Evolutionary conservation across 1,140 invertebrate species (phyloP).

Genomic region (Pachypeltis micranthus): DNA sequence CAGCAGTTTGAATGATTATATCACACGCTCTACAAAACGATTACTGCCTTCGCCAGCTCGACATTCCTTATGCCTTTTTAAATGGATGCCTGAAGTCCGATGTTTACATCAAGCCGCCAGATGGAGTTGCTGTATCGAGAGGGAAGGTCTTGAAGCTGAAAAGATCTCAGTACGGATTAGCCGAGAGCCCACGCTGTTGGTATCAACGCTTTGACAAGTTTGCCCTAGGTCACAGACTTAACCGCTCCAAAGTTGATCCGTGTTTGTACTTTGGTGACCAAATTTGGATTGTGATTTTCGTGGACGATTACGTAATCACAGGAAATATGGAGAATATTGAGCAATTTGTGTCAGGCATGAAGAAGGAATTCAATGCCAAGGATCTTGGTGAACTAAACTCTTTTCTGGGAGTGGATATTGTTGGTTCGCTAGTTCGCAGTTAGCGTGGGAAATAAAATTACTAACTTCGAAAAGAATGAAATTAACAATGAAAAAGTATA

Average conservation of each 20-base stretch:
- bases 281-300: not conserved
- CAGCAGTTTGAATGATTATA: not conserved
- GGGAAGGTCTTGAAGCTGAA: constrained; percentile 23
- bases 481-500: no score
- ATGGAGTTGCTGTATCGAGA: constrained; percentile 29
- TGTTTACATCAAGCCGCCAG: not conserved
- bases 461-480: no score
- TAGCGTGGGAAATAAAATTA: no score
- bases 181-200: constrained; percentile 29
- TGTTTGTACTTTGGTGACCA: not conserved
- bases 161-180: constrained; percentile 21
- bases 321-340: constrained; percentile 33
- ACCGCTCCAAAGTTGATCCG: not conserved
- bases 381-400: no score
- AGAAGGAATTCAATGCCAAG: not conserved
- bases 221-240: not conserved
- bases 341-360: not conserved
- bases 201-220: constrained; percentile 22
- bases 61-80: constrained; percentile 38
- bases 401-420: no score
- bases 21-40: constrained; percentile 18
- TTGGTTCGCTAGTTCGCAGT: no score
- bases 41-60: constrained; percentile 28
- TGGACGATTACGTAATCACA: not conserved
- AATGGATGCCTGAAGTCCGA: constrained; percentile 36